Base-by-base conservation (phyloP, 2,113 vertebrate genomes). In the Chaenocephalus aceratus region DNA sequence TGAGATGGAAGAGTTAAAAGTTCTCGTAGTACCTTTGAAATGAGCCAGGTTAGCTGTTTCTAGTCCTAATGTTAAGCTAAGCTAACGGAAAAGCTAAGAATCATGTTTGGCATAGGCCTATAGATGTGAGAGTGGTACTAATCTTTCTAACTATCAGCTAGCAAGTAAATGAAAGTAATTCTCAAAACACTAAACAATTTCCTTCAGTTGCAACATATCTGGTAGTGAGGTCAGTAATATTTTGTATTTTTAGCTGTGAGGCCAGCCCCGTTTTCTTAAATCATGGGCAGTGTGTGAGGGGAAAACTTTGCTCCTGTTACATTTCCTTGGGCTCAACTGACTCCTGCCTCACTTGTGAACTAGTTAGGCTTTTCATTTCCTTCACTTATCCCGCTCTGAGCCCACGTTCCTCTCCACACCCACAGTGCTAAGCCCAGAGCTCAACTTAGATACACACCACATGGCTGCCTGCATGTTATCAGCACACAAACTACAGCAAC, bases 361-460 rank as follows among this genome's bases (percentile, higher is more conserved):
- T 70, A 77, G 69, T 80, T 54, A 60, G 82, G 79, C 75, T 84
- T 87, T 87, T 88, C 77, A 85, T 85, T 87, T 86, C 80, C 78
- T 80, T 71, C 26, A 18, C 78, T 77, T 72, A 68, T 72, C 8
- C 4, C 52, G 65, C 72, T 82, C 59, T 59, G 75, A 78, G 77
- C 80, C 80, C 56, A 64, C 70, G 45, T 76, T 80, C 82, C 63
- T 72, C 54, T 58, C 26, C 71, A n/a, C 65, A 56, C 75, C 71
- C 62, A 51, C 76, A 63, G 89, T 21, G 72, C 69, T 86, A 90
- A 89, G 74, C 70, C 71, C 60, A 26, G 81, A 77, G 79, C 85
- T 86, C 85, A 88, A 56, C 57, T 1, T 67, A 87, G 78, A 90
- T 72, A 72, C 86, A 80, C 86, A 65, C 80, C 91, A 90, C 74